A percentile compares a stretch with the other conserved stretches of the same genome.
These are phyloP conservation scores for Aphelenchoides avenae DNA, from an alignment of 1,140 invertebrate genomes.

Conservation along the genomic window DNA sequence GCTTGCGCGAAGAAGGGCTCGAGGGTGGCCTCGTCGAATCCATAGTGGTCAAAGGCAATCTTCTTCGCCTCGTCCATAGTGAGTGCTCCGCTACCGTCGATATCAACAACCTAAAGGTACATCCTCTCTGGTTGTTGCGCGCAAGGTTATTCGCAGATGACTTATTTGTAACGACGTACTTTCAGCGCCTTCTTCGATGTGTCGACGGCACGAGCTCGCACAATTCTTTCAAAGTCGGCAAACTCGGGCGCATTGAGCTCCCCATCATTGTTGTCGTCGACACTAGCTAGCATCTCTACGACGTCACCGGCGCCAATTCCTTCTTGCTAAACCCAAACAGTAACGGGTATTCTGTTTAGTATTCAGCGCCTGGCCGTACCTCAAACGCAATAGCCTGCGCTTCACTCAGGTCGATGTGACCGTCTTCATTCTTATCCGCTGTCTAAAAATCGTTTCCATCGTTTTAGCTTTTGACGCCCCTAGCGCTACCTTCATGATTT, in stretches of 20 bases:
- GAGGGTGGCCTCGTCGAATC: conserved; percentile 55
- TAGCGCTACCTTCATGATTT: conserved; percentile 59
- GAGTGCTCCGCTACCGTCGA: conserved; percentile 51
- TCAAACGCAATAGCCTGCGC: conserved; percentile 40
- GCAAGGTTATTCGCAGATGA: conserved; percentile 8
- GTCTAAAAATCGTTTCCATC: conserved; percentile 39
- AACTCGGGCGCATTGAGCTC: conserved; percentile 59
- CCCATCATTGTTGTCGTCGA: conserved; percentile 57
- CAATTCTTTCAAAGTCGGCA: conserved; percentile 56
- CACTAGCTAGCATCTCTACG: conserved; percentile 53
- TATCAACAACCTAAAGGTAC: conserved; percentile 42
- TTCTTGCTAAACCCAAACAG: conserved; percentile 59
- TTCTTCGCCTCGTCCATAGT: conserved; percentile 56
- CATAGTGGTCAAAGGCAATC: conserved; percentile 59
- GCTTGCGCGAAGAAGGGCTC: conserved; percentile 58
- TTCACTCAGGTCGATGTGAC: conserved; percentile 56
- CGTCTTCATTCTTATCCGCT: conserved; percentile 52
- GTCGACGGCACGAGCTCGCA: conserved; percentile 54
- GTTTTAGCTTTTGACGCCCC: too few relatives aligned
- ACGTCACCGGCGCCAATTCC: conserved; percentile 58
- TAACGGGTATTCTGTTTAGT: too few relatives aligned
- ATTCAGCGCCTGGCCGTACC: too few relatives aligned
- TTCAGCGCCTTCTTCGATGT: conserved; percentile 57
- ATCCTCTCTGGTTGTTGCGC: conserved; percentile 18
- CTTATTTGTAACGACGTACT: conserved; percentile 21